A percentile compares a stretch with the other conserved stretches of the same genome.
These are phyloP conservation scores for Amblyraja radiata DNA, from an alignment of 2,797 vertebrate species.

Conservation along the genomic window DNA sequence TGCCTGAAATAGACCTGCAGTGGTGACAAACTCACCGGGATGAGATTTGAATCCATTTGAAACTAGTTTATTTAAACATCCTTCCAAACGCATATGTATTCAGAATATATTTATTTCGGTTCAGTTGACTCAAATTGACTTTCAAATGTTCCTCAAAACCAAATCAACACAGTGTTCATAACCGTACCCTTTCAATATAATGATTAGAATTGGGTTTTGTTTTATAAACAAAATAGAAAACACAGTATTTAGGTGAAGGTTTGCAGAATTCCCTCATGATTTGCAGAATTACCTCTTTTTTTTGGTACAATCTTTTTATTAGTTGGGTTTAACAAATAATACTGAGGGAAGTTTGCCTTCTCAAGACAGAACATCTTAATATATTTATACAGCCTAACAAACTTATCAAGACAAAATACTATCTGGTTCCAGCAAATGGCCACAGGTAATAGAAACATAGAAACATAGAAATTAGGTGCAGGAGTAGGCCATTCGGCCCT, in stretches of 20 bases:
- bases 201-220: not conserved
- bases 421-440: not conserved
- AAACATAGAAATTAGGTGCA: too few species aligned
- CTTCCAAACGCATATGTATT: slow-evolving; percentile 14
- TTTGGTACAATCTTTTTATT: not conserved
- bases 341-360: not conserved
- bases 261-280: not conserved
- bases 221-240: not conserved
- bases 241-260: not conserved
- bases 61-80: slow-evolving; percentile 13
- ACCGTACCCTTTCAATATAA: not conserved
- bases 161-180: slow-evolving; percentile 13
- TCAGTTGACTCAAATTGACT: slow-evolving; percentile 29
- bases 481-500: too few species aligned
- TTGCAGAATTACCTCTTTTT: not conserved
- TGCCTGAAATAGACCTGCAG: not conserved
- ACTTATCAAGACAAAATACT: not conserved
- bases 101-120: not conserved
- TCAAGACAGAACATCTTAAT: not conserved
- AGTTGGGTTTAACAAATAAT: not conserved
- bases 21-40: not conserved
- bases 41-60: not conserved
- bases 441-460: not conserved
- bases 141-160: not conserved
- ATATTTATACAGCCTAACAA: not conserved